phyloP scores from a whole-genome alignment of 1,140 invertebrate genomes.

The Nephotettix cincticeps region DNA sequence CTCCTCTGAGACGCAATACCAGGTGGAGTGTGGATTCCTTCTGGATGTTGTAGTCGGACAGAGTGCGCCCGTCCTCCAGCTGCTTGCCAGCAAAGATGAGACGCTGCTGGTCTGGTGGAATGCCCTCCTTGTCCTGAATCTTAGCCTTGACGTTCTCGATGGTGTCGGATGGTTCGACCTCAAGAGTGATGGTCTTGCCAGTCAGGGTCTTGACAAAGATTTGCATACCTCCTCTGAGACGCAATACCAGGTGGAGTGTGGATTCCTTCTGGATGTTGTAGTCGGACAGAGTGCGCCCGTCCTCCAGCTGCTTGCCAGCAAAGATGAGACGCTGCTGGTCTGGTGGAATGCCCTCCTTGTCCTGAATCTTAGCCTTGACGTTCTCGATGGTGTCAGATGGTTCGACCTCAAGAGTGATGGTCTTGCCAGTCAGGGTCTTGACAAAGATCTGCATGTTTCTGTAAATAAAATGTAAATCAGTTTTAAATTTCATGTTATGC shows the following conservation, averaged over 20 bases:
- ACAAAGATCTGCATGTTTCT: conserved; percentile 47
- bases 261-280: conserved; percentile 76
- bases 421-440: conserved; percentile 73
- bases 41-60: conserved; percentile 75
- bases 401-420: conserved; percentile 71
- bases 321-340: conserved; percentile 73
- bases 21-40: conserved; percentile 79
- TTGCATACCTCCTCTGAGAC: conserved; percentile 95
- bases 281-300: conserved; percentile 75
- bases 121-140: conserved; percentile 76
- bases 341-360: conserved; percentile 70
- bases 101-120: conserved; percentile 63
- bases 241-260: conserved; percentile 87
- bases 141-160: conserved; percentile 95
- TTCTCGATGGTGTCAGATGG: conserved; percentile 76
- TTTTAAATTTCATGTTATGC: no score
- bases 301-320: conserved; percentile 78
- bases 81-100: conserved; percentile 74
- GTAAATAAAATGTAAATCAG: no score
- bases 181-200: conserved; percentile 71
- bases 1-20: conserved; percentile 65
- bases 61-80: conserved; percentile 71
- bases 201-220: conserved; percentile 95
- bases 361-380: conserved; percentile 75
- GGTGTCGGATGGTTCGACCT: conserved; percentile 85